These are phyloP conservation scores for Leptinotarsa rubiginosa DNA, from an alignment of 2,888 invertebrate species.

Conservation along the genomic window DNA sequence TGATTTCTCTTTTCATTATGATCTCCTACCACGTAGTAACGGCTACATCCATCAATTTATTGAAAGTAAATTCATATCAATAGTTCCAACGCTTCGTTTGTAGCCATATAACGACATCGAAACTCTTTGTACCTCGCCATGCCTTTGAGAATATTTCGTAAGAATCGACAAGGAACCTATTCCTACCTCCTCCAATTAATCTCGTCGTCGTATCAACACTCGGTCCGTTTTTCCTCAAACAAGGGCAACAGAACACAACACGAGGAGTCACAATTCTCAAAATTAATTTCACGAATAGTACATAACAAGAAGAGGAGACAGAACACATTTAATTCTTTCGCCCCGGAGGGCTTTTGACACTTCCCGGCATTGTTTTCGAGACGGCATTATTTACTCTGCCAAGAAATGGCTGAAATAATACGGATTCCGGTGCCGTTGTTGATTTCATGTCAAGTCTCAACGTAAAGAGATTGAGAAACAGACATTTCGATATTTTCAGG, in stretches of 20 bases:
- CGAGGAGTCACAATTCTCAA: background rate
- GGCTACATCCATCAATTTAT: too few relatives aligned
- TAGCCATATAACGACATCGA: too few relatives aligned
- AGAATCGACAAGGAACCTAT: background rate
- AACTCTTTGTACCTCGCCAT: background rate
- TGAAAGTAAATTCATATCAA: background rate
- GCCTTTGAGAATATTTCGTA: background rate
- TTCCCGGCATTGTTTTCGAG: conserved; percentile 13
- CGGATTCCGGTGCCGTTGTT: background rate
- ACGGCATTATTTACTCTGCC: background rate
- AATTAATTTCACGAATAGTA: conserved; percentile 11
- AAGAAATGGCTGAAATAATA: conserved; percentile 2
- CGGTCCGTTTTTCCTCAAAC: background rate
- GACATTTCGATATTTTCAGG: background rate
- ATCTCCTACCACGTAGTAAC: too few relatives aligned
- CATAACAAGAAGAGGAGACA: background rate
- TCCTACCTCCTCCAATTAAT: background rate
- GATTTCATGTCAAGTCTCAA: background rate
- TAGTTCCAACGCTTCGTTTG: background rate
- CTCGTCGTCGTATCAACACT: background rate
- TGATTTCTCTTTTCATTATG: too few relatives aligned
- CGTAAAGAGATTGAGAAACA: background rate
- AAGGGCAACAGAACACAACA: background rate
- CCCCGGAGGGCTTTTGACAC: conserved; percentile 1
- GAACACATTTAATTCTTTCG: conserved; percentile 4